A percentile compares a stretch with the other conserved stretches of the same genome.
These are phyloP conservation scores for Octodonta nipae DNA, from an alignment of 2,888 invertebrate species.

Conservation along the genomic window DNA sequence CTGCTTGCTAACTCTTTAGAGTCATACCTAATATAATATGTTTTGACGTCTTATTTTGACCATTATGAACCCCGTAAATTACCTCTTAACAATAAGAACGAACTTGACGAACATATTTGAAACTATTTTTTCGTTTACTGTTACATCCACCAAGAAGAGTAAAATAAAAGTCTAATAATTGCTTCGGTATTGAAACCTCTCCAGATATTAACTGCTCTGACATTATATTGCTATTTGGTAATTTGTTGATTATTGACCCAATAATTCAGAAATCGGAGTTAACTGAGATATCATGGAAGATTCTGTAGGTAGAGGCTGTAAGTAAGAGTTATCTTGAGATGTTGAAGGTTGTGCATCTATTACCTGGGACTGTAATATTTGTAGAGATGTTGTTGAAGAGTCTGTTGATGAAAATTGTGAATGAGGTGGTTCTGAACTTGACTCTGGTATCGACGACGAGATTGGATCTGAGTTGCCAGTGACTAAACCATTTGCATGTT, in stretches of 20 bases:
- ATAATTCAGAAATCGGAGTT: too few species aligned
- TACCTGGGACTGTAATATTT: too few species aligned
- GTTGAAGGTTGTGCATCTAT: too few species aligned
- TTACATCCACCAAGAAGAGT: slow-evolving; percentile 4
- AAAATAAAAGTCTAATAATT: slow-evolving; percentile 3
- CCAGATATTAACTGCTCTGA: slow-evolving; percentile 1
- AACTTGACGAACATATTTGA: slow-evolving; percentile 6
- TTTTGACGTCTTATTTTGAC: slow-evolving; percentile 5
- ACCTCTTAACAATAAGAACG: slow-evolving; percentile 3
- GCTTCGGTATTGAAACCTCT: slow-evolving; percentile 3
- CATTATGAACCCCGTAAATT: slow-evolving; percentile 7
- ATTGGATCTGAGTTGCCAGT: too few species aligned
- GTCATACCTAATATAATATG: slow-evolving; percentile 7
- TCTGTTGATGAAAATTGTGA: too few species aligned
- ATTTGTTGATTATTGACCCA: not conserved
- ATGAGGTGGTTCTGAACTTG: too few species aligned
- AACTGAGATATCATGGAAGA: not conserved
- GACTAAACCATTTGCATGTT: too few species aligned
- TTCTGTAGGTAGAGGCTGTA: too few species aligned
- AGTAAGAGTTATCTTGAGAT: too few species aligned
- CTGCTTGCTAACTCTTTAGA: slow-evolving; percentile 5
- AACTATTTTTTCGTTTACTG: slow-evolving; percentile 3
- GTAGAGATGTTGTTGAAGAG: too few species aligned
- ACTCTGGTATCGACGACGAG: too few species aligned
- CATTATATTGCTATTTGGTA: not conserved